Evolutionary conservation across 35 echinoderm and acorn worm species (phyloP), one percentile per base, ranked within the genome.

Genomic region (Apostichopus parvimensis): DNA sequence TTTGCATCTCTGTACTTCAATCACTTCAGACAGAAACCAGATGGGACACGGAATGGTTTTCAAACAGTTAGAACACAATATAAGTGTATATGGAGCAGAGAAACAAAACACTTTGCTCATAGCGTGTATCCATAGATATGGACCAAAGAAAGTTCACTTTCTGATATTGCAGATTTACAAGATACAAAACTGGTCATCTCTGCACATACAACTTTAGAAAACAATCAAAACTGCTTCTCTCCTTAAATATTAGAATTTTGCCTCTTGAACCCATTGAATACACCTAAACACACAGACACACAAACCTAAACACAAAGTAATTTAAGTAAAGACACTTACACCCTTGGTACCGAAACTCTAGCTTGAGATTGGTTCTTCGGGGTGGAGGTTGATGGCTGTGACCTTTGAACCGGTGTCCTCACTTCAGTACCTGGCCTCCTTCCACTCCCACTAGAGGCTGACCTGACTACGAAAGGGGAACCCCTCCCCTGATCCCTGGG

Each of bases 311-410:
- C 34, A 45, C 34, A 45, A 59, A 59, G 54, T 54, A 56, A 54
- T 54, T 54, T 57, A 45, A 45, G 3, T 4, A 13, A 53, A 9
- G 28, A 79, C 2, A 90, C 94, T 95, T 73, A 95, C 94, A 95
- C 94, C 91, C 94, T 95, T 12, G 87, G 87, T 57, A 57, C 79
- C 15, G 94, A 95, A 66, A 72, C 21, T 72, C 61, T 75, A 34
- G 7, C 11, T 34, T 18, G 12, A 26, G 0, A 1, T 25, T 75
- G 22, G 15, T 78, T 73, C 77, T 55, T 87, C 68, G 70, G 77
- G 23, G 85, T 86, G 85, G 71, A 80, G 1, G 75, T 92, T 56
- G 77, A 73, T 72, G 91, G 58, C 73, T 59, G 18, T 84, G 81
- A n/a, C n/a, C 81, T 84, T 60, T 57, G 81, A 59, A 13, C 76